Conservation (phyloP, 2,888 invertebrate genomes). For the Coenonympha arcania region DNA sequence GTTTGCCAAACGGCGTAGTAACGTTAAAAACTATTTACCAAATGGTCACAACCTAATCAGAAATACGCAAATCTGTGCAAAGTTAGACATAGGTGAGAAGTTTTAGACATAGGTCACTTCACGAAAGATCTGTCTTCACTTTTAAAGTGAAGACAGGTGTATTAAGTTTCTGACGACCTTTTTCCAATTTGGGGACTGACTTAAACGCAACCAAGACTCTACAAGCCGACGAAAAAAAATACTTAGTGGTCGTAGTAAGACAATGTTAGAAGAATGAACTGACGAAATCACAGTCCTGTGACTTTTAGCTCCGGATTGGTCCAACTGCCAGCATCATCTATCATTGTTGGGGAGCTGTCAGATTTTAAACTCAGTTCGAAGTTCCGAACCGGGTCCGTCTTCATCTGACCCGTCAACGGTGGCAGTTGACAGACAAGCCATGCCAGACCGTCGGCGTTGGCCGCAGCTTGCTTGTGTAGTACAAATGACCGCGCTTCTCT, state of each 20-base stretch:
- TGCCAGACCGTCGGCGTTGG: conserved; percentile 47
- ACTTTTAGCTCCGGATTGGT: conserved; percentile 52
- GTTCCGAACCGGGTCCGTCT: conserved; percentile 38
- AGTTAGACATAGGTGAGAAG: no score
- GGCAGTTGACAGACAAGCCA: conserved; percentile 62
- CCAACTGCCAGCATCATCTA: conserved; percentile 37
- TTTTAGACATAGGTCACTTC: no score
- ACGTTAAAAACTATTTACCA: no score
- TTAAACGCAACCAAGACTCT: no score
- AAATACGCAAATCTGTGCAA: no score
- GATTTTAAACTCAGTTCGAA: conserved; percentile 30
- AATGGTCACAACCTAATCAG: no score
- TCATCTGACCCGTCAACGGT: conserved; percentile 41
- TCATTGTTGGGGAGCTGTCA: conserved; percentile 36
- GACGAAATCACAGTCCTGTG: not conserved
- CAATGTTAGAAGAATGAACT: not conserved
- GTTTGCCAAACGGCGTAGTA: no score
- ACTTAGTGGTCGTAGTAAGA: no score
- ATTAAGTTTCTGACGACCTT: no score
- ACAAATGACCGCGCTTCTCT: conserved; percentile 33
- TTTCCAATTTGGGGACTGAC: not conserved
- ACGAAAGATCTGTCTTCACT: no score
- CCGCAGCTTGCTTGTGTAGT: conserved; percentile 32
- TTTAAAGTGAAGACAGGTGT: no score
- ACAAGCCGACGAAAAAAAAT: no score